Evolutionary conservation across 2,888 invertebrate genomes (phyloP).

Genomic region (Atherix ibis): DNA sequence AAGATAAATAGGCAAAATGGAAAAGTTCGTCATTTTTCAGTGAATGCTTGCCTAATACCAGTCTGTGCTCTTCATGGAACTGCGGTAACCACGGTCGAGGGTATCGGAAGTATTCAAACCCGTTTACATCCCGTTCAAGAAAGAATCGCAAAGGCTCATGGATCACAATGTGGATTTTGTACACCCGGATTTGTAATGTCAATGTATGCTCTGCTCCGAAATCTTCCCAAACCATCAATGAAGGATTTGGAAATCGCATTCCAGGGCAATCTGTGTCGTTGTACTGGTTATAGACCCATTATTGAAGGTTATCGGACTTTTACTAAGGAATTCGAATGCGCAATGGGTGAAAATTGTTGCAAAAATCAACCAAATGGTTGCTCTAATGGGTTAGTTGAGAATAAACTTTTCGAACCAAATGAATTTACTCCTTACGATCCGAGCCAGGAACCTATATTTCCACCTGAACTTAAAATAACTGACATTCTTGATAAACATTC

Average conservation of each 20-base stretch:
- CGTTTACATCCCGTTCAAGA: constrained; percentile 77
- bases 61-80: constrained; percentile 73
- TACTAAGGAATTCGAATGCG: constrained; percentile 49
- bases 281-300: constrained; percentile 89
- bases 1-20: constrained; percentile 42
- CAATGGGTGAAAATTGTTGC: constrained; percentile 54
- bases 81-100: constrained; percentile 86
- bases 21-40: constrained; percentile 50
- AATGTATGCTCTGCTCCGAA: constrained; percentile 77
- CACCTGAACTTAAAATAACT: constrained; percentile 62
- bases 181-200: constrained; percentile 97
- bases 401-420: constrained; percentile 39
- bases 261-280: constrained; percentile 76
- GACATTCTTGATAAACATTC: constrained; percentile 41
- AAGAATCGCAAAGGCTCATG: constrained; percentile 75
- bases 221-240: constrained; percentile 52
- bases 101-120: constrained; percentile 68
- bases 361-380: constrained; percentile 24
- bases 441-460: constrained; percentile 82
- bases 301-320: constrained; percentile 80
- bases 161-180: constrained; percentile 91
- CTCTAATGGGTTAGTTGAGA: constrained; percentile 19
- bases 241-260: constrained; percentile 63
- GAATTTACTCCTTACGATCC: constrained; percentile 59
- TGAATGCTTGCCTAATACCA: constrained; percentile 82